Evolutionary conservation across 1,140 invertebrate genomes (phyloP).

Genomic region (Macrobrachium nipponense): DNA sequence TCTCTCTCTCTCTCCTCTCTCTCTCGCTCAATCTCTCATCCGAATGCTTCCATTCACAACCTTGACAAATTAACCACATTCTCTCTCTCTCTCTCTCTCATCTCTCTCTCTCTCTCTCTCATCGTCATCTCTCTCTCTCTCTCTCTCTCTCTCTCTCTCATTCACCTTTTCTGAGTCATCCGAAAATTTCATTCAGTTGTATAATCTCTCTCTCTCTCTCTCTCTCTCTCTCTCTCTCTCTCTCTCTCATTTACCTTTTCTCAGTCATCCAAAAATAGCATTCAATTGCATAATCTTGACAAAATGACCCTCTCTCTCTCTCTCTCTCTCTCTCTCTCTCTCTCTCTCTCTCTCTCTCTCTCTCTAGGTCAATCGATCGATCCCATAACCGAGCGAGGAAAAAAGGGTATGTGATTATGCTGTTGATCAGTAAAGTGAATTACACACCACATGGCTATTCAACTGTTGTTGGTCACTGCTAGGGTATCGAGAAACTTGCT

Average conservation of each 20-base stretch:
- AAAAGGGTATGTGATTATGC: too few relatives aligned
- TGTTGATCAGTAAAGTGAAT: too few relatives aligned
- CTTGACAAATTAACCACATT: neutral
- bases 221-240: constrained; percentile 3
- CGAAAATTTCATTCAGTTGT: too few relatives aligned
- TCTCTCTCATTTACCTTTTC: neutral
- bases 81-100: constrained; percentile 1
- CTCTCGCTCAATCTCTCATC: neutral
- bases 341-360: neutral
- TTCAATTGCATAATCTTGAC: too few relatives aligned
- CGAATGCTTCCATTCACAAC: too few relatives aligned
- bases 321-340: constrained; percentile 1
- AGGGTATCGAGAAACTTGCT: too few relatives aligned
- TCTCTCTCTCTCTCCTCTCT: constrained; percentile 1
- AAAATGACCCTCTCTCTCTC: neutral
- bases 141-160: too few relatives aligned
- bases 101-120: neutral
- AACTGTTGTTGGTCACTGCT: too few relatives aligned
- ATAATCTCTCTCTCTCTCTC: neutral
- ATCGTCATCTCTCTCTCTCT: neutral
- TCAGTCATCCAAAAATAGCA: too few relatives aligned
- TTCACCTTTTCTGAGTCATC: too few relatives aligned
- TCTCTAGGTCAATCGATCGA: neutral
- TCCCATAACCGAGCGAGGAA: neutral
- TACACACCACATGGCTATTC: too few relatives aligned